phyloP scores from a whole-genome alignment of 2,888 invertebrate genomes.

The Rutpela maculata region DNA sequence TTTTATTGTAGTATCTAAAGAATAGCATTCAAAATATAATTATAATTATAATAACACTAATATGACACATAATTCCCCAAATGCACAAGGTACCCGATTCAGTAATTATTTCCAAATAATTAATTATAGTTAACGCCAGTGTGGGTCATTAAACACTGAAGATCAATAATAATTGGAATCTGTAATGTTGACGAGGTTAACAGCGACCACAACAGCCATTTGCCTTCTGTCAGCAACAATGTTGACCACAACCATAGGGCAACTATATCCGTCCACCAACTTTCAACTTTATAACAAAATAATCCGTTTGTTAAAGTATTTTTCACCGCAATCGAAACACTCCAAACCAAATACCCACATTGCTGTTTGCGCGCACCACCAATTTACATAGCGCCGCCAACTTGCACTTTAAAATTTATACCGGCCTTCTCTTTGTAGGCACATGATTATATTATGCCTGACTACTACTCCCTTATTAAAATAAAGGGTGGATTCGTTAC shows the following conservation, averaged over 20 bases:
- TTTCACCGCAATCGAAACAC: conserved; percentile 35
- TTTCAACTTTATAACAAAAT: conserved; percentile 34
- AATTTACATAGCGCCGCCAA: conserved; percentile 16
- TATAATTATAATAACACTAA: too few relatives aligned
- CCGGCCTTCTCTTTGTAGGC: conserved; percentile 16
- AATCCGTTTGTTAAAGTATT: conserved; percentile 32
- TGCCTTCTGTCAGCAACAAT: conserved; percentile 55
- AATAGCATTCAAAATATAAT: too few relatives aligned
- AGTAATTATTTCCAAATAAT: conserved; percentile 32
- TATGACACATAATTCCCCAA: too few relatives aligned
- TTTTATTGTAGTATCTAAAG: too few relatives aligned
- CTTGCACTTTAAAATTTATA: conserved; percentile 24
- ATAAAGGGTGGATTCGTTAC: conserved; percentile 13
- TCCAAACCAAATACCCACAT: conserved; percentile 25
- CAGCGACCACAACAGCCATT: conserved; percentile 52
- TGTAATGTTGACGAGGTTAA: conserved; percentile 40
- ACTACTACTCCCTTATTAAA: conserved; percentile 24
- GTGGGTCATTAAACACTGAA: conserved; percentile 17
- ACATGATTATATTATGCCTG: conserved; percentile 12
- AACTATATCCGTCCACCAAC: conserved; percentile 43
- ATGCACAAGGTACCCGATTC: neutral
- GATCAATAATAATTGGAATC: conserved; percentile 40
- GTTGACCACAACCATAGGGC: conserved; percentile 45
- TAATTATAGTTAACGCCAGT: conserved; percentile 30
- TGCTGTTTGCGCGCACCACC: conserved; percentile 15